Percentiles rank a stretch among this genome's conserved stretches.
Conservation (phyloP, 2,888 invertebrate genomes). For the Cepaea hortensis region DNA sequence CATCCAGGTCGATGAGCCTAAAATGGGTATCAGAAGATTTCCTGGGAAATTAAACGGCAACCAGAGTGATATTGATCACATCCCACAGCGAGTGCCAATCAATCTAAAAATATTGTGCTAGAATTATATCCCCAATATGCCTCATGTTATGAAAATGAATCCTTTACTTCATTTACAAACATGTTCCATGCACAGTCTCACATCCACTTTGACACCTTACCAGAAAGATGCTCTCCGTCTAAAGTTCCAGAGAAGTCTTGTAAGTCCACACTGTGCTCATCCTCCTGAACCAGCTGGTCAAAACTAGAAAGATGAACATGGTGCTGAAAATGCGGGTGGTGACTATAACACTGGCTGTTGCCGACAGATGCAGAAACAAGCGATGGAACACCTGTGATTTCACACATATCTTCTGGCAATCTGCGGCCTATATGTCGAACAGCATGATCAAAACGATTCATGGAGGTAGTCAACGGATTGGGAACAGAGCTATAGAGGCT, state of each 20-base stretch:
- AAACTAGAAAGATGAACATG: background rate
- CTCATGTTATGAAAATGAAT: too few species aligned
- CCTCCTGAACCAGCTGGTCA: background rate
- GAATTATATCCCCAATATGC: too few species aligned
- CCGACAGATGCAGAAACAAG: background rate
- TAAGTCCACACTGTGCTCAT: constrained; percentile 37
- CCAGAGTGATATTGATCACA: too few species aligned
- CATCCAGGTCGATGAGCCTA: too few species aligned
- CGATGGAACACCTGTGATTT: background rate
- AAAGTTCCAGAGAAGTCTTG: constrained; percentile 62
- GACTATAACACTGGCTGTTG: background rate
- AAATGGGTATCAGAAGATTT: too few species aligned
- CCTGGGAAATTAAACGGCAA: too few species aligned
- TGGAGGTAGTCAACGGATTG: background rate
- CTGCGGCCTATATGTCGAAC: background rate
- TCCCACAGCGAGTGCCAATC: too few species aligned
- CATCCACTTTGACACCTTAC: background rate
- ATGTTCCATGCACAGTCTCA: background rate
- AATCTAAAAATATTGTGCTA: too few species aligned
- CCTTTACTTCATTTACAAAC: too few species aligned
- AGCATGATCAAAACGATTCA: background rate
- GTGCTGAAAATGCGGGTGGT: constrained; percentile 40
- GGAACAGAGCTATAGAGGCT: background rate
- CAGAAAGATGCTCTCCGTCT: constrained; percentile 38
- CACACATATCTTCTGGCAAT: background rate